Conservation (phyloP, 2,888 invertebrate genomes). For the Herminia tarsipennalis region DNA sequence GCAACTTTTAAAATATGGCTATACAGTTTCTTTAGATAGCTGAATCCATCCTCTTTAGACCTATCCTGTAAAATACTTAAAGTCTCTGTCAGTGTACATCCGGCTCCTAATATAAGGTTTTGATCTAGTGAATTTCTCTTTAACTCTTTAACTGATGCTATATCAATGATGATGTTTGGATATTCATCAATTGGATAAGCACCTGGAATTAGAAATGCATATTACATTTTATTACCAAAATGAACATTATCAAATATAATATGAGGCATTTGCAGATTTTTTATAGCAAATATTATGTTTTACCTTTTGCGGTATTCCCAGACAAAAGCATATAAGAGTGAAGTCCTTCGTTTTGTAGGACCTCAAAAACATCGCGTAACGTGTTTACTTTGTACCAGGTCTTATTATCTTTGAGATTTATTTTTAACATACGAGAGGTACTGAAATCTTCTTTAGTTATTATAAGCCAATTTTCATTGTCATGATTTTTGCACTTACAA, state of each 20-base stretch:
- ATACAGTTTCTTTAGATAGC: constrained; percentile 84
- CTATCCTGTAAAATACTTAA: constrained; percentile 71
- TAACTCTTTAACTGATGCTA: constrained; percentile 85
- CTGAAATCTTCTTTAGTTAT: constrained; percentile 45
- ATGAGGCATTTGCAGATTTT: too few species aligned
- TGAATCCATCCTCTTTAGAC: constrained; percentile 71
- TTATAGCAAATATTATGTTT: constrained; percentile 10
- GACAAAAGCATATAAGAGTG: constrained; percentile 86
- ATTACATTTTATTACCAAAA: too few species aligned
- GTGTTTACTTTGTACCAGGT: constrained; percentile 81
- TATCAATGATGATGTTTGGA: constrained; percentile 84
- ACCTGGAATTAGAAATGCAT: too few species aligned
- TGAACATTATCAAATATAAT: too few species aligned
- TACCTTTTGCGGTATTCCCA: constrained; percentile 90
- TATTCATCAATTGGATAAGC: constrained; percentile 65
- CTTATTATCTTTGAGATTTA: constrained; percentile 58
- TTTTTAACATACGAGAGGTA: constrained; percentile 29
- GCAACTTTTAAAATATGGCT: constrained; percentile 88
- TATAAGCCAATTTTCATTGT: constrained; percentile 61
- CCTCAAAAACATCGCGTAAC: constrained; percentile 75
- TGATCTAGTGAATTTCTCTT: constrained; percentile 64
- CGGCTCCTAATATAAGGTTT: constrained; percentile 84
- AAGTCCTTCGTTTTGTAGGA: constrained; percentile 59
- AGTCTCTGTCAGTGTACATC: constrained; percentile 80
- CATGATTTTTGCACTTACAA: constrained; percentile 21